Base-by-base conservation (phyloP, 2,113 vertebrate genomes). In the Pogona vitticeps region DNA sequence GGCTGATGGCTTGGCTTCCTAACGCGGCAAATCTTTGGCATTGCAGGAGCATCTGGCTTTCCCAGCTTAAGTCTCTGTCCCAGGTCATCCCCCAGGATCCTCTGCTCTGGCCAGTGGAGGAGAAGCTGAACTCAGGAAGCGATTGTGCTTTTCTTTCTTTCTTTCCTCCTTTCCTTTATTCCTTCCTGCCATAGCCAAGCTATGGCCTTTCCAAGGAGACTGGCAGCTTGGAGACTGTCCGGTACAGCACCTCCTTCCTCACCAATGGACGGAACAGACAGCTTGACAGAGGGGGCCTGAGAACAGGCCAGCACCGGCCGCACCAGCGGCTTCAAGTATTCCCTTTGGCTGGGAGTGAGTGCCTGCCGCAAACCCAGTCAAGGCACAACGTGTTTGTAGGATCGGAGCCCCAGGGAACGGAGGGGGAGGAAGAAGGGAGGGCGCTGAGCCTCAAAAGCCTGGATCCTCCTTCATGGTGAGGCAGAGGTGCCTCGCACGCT, bases 1-100 rank as follows among this genome's bases (percentile, higher is more conserved):
- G 85, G 85, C 70, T 33, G 71, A 87, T 87, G 85, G 85, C 85
- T 87, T 87, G 79, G 85, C 79, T 87, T 87, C 85, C 85, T 76
- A 38, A 87, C 12, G 71, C 76, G 85, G 85, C 85, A 82, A 76
- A 65, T 82, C 85, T 87, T 87, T 87, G 85, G 85, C 85, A 40
- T 87, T 67, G 70, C 4, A 40, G 85, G 85, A 86, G 78, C 85
- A 73, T 63, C 68, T 17, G 58, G 77, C 85, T 63, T 81, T 65
- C 85, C 85, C 58, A 75, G 85, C 78, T 56, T 67, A 52, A 80
- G 85, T 87, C 79, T 87, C 59, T 87, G 79, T 75, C 71, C 79
- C 85, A 82, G 15, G 40, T 87, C 59, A 21, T 67, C 59, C 70
- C n/a, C n/a, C n/a, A n/a, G n/a, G n/a, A n/a, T n/a, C n/a, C n/a